Evolutionary conservation across 2,797 vertebrate genomes (phyloP).

Genomic region (Pseudochromis fuscus): DNA sequence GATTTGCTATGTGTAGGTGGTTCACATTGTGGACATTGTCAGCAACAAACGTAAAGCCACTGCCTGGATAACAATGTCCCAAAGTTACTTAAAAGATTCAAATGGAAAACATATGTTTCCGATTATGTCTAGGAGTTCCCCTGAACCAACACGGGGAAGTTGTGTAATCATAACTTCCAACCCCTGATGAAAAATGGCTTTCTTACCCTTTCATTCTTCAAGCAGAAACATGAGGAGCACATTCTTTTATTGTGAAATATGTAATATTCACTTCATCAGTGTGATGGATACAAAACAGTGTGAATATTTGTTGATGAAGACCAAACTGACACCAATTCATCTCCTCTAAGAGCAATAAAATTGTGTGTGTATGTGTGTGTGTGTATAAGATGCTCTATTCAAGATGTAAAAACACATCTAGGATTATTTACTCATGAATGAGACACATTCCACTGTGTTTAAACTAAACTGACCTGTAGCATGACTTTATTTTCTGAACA

Average conservation of each 20-base stretch:
- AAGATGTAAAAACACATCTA: conserved; percentile 54
- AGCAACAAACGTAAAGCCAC: neutral
- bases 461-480: conserved; percentile 19
- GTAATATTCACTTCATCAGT: neutral
- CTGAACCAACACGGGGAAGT: conserved; percentile 19
- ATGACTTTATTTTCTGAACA: conserved; percentile 45
- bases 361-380: neutral
- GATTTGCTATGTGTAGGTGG: neutral
- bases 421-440: conserved; percentile 48
- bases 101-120: conserved; percentile 48
- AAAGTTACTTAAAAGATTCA: neutral
- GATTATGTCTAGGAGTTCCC: conserved; percentile 42
- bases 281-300: conserved; percentile 1
- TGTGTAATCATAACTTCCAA: conserved; percentile 16
- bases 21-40: neutral
- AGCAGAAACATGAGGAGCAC: conserved; percentile 17
- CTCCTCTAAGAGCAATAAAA: conserved; percentile 22
- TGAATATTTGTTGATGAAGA: conserved; percentile 25
- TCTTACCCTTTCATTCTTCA: neutral
- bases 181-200: conserved; percentile 2
- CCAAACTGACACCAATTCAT: conserved; percentile 14
- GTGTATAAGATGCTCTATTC: conserved; percentile 7
- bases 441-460: conserved; percentile 56
- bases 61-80: neutral
- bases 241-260: conserved; percentile 29